These are phyloP conservation scores for Limnephilus auricula DNA, from an alignment of 2,888 invertebrate genomes.

Conservation along the genomic window DNA sequence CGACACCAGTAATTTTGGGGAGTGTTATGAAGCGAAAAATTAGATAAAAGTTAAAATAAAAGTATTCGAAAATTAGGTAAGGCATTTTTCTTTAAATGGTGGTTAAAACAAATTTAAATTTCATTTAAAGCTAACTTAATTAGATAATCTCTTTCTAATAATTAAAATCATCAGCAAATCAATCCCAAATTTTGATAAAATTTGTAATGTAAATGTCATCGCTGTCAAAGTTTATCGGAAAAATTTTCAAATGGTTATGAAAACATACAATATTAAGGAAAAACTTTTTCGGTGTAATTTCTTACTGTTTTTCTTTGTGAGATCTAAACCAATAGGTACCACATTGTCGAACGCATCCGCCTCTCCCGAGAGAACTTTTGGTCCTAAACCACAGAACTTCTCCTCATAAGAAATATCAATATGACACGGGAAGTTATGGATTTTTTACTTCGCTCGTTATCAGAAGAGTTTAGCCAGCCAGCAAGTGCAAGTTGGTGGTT, in stretches of 20 bases:
- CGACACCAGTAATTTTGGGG: too few relatives aligned
- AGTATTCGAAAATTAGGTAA: too few relatives aligned
- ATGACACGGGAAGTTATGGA: constrained; percentile 43
- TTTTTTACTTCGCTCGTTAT: constrained; percentile 53
- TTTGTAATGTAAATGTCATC: too few relatives aligned
- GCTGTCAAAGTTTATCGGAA: background rate
- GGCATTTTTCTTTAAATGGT: too few relatives aligned
- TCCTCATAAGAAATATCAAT: constrained; percentile 43
- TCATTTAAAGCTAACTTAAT: too few relatives aligned
- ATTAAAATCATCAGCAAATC: too few relatives aligned
- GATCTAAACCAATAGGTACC: background rate
- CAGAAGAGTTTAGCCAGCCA: constrained; percentile 38
- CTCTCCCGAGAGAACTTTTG: background rate
- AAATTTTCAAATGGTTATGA: background rate
- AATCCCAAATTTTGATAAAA: too few relatives aligned
- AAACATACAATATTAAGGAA: background rate
- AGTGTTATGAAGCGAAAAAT: too few relatives aligned
- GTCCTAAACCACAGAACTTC: constrained; percentile 23
- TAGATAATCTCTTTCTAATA: too few relatives aligned
- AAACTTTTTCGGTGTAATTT: background rate
- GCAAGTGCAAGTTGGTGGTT: constrained; percentile 48
- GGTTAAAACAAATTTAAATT: too few relatives aligned
- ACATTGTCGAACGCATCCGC: constrained; percentile 22
- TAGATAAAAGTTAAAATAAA: too few relatives aligned
- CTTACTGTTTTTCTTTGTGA: background rate